Percentiles rank a stretch among this genome's conserved stretches.
Conservation (phyloP, 2,888 invertebrate genomes). For the Andrena praecox region DNA sequence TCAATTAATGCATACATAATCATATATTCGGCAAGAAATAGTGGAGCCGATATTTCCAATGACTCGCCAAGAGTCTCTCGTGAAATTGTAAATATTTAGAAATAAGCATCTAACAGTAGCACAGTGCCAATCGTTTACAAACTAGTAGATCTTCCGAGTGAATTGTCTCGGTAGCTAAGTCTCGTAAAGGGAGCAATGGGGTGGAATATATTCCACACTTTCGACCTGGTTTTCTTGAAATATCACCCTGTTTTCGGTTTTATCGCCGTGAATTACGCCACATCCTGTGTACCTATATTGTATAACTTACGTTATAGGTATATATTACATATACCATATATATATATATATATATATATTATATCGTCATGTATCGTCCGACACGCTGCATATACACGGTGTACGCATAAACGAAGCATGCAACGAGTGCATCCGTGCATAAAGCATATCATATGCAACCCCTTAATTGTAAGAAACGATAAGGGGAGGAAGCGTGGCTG, state of each 20-base stretch:
- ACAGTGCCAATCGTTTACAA: too few species aligned
- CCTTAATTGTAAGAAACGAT: conserved; percentile 55
- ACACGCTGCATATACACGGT: conserved; percentile 66
- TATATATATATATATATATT: conserved; percentile 47
- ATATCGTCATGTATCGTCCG: conserved; percentile 33
- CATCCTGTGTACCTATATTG: neutral
- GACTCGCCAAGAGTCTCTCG: too few species aligned
- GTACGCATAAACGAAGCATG: conserved; percentile 77
- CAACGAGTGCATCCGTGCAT: conserved; percentile 78
- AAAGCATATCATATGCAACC: conserved; percentile 61
- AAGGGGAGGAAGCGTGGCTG: neutral
- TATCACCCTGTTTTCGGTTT: neutral
- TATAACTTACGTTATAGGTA: conserved; percentile 1
- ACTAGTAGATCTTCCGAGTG: too few species aligned
- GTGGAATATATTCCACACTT: neutral
- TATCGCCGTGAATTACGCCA: neutral
- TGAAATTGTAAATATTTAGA: too few species aligned
- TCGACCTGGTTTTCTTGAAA: neutral
- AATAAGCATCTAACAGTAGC: too few species aligned
- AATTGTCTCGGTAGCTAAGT: too few species aligned
- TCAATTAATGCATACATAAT: too few species aligned
- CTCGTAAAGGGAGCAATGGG: too few species aligned
- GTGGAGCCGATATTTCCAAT: too few species aligned
- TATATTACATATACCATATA: conserved; percentile 33
- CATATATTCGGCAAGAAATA: too few species aligned